Percentiles rank a stretch among this genome's conserved stretches.
phyloP scores from a whole-genome alignment of 1,140 invertebrate species.

The Sinella curviseta region DNA sequence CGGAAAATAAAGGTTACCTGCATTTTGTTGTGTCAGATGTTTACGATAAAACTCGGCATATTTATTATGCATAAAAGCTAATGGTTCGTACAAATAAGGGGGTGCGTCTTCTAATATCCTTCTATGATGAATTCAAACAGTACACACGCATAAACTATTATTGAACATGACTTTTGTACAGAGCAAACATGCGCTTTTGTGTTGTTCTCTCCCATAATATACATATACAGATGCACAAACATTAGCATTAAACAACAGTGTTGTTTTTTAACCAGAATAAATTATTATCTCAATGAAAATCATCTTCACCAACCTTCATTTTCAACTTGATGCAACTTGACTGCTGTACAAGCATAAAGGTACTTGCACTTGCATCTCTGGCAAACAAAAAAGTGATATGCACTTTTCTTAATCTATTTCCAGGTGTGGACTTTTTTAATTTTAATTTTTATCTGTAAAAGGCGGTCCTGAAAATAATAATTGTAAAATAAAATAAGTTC shows the following conservation, averaged over 20 bases:
- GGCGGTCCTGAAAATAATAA: slow-evolving; percentile 6
- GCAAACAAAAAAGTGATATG: background rate
- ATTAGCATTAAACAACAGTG: background rate
- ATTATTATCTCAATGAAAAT: background rate
- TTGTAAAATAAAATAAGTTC: background rate
- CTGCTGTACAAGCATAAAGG: background rate
- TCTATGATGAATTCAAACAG: background rate
- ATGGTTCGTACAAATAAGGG: background rate
- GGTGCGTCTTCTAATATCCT: background rate
- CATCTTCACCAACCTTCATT: background rate
- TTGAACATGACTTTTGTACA: background rate
- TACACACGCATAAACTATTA: background rate
- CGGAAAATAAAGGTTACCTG: background rate
- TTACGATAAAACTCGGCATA: no score
- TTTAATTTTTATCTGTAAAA: slow-evolving; percentile 22
- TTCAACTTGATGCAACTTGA: background rate
- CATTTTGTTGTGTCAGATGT: no score
- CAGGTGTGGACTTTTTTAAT: slow-evolving; percentile 13
- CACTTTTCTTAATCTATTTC: background rate
- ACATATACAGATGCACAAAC: background rate
- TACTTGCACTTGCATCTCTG: slow-evolving; percentile 1
- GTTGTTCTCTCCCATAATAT: background rate
- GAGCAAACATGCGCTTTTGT: background rate
- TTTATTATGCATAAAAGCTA: background rate
- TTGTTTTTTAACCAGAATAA: background rate